phyloP scores from a whole-genome alignment of 1,140 invertebrate genomes.

The Bombus affinis region DNA sequence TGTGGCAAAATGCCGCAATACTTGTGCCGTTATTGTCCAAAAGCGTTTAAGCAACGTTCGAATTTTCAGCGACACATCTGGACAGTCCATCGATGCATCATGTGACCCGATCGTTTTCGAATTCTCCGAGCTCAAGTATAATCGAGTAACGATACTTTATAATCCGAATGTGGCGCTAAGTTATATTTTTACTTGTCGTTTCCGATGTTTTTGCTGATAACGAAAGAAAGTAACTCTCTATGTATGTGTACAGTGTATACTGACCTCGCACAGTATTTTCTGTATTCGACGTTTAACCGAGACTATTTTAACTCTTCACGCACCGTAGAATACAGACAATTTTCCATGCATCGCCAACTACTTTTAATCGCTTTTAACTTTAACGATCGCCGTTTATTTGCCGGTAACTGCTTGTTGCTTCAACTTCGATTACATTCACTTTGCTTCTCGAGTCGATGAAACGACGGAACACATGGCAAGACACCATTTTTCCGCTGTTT shows the following conservation, averaged over 20 bases:
- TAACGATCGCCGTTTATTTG: too few species aligned
- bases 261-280: neutral
- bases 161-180: neutral
- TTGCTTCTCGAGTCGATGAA: neutral
- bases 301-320: neutral
- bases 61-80: constrained; percentile 40
- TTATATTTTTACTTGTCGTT: neutral
- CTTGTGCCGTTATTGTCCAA: constrained; percentile 81
- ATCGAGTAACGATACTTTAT: neutral
- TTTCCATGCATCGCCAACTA: neutral
- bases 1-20: constrained; percentile 80
- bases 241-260: neutral
- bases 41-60: constrained; percentile 73
- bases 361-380: neutral
- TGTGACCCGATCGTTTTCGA: neutral
- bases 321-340: constrained; percentile 26
- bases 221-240: neutral
- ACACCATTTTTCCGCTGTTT: neutral
- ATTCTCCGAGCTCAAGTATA: too few species aligned
- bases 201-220: fast-evolving
- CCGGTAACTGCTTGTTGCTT: neutral
- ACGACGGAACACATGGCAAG: neutral
- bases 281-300: neutral
- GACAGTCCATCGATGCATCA: neutral
- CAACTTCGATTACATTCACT: neutral